Conservation (phyloP, 2,797 vertebrate genomes). For the Pitangus sulphuratus region DNA sequence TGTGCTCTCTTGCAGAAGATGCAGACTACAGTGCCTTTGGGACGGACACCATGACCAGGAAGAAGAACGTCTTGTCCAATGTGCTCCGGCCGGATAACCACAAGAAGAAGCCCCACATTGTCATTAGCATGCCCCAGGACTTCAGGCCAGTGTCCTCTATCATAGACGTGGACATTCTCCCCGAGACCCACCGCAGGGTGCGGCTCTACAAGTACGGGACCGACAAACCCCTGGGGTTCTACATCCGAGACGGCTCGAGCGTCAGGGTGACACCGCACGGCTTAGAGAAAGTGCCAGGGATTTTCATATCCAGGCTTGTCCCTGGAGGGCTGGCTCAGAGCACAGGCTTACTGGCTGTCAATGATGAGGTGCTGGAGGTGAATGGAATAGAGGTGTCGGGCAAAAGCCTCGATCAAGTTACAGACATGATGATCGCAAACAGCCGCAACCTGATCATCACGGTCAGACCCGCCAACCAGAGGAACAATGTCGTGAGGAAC, state of each 20-base stretch:
- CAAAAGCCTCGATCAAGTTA: slow-evolving; percentile 96
- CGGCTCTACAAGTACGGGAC: slow-evolving; percentile 96
- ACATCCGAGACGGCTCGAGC: slow-evolving; percentile 94
- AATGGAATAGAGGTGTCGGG: slow-evolving; percentile 95
- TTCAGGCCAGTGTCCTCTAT: slow-evolving; percentile 97
- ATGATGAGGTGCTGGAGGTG: slow-evolving; percentile 96
- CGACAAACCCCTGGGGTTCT: slow-evolving; percentile 95
- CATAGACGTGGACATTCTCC: slow-evolving; percentile 95
- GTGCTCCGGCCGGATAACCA: slow-evolving; percentile 89
- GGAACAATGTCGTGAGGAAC: slow-evolving; percentile 91
- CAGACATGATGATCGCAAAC: slow-evolving; percentile 99
- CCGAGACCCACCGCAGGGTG: slow-evolving; percentile 93
- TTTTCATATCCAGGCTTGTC: slow-evolving; percentile 95
- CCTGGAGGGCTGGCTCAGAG: slow-evolving; percentile 94
- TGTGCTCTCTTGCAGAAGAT: slow-evolving; percentile 84
- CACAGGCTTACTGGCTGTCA: slow-evolving; percentile 93
- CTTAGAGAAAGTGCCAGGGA: slow-evolving; percentile 94
- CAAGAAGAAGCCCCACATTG: slow-evolving; percentile 90
- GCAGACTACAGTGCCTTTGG: slow-evolving; percentile 94
- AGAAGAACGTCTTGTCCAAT: slow-evolving; percentile 90
- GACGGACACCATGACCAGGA: slow-evolving; percentile 89
- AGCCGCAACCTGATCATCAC: slow-evolving; percentile 98
- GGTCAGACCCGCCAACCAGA: slow-evolving; percentile 94
- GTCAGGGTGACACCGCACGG: slow-evolving; percentile 93
- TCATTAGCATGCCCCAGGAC: slow-evolving; percentile 94